A percentile compares a stretch with the other conserved stretches of the same genome.
Evolutionary conservation across 2,113 vertebrate genomes (phyloP).

Genomic region (Thomomys bottae): DNA sequence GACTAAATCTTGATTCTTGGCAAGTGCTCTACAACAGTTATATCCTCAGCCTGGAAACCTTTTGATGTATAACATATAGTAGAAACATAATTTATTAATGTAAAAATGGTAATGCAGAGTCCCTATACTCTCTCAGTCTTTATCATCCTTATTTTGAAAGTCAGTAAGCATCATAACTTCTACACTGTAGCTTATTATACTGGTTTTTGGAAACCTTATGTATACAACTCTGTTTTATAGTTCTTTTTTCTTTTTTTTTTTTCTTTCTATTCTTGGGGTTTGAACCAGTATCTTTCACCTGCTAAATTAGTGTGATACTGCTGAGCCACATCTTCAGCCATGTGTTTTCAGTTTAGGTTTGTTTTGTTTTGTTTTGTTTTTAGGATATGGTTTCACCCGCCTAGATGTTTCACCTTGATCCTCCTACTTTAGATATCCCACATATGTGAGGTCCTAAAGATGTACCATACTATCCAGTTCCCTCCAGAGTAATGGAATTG

Average conservation of each 20-base stretch:
- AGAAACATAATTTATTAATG: conserved; percentile 7
- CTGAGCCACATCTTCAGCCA: too few species aligned
- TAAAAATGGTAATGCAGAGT: background rate
- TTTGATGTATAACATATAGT: background rate
- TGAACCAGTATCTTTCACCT: too few species aligned
- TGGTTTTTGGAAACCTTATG: background rate
- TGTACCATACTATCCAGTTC: too few species aligned
- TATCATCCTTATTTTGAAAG: background rate
- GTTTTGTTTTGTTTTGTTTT: too few species aligned
- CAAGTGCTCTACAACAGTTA: background rate
- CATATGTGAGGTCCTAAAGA: too few species aligned
- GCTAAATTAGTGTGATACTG: too few species aligned
- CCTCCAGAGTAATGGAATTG: background rate
- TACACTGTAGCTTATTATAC: background rate
- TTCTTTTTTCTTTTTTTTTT: background rate
- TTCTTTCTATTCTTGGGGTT: too few species aligned
- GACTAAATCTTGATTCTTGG: background rate
- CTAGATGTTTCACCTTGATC: too few species aligned
- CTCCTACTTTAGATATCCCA: too few species aligned
- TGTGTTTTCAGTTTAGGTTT: too few species aligned
- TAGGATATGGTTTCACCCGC: too few species aligned
- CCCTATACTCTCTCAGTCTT: background rate
- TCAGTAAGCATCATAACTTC: background rate
- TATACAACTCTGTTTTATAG: background rate
- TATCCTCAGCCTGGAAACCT: background rate